Conservation (phyloP, 2,797 vertebrate genomes). For the Pseudochirops corinnae region DNA sequence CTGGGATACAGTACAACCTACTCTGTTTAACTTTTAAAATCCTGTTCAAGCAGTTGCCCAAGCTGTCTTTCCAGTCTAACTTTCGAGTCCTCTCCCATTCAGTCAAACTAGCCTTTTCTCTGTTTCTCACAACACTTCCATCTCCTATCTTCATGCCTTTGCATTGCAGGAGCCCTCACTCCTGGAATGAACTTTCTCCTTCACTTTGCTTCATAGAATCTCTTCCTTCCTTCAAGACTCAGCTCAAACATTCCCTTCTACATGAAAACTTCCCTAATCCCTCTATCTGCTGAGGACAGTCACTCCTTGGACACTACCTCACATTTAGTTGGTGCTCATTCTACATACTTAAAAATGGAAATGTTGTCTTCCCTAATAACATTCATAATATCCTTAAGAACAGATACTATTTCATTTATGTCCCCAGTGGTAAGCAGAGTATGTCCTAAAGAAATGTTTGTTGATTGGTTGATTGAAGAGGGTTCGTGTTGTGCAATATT, state of each 20-base stretch:
- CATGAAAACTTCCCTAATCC: neutral
- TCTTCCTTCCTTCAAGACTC: neutral
- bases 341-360: neutral
- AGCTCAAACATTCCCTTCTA: neutral
- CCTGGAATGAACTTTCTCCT: neutral
- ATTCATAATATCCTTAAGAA: neutral
- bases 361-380: neutral
- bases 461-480: neutral
- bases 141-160: neutral
- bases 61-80: neutral
- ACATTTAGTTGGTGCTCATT: neutral
- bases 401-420: neutral
- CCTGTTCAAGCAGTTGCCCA: neutral
- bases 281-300: neutral
- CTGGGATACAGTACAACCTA: neutral
- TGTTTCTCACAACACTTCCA: neutral
- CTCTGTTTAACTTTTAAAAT: neutral
- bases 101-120: neutral
- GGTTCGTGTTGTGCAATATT: neutral
- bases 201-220: neutral
- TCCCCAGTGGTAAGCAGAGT: neutral
- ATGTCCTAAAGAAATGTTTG: neutral
- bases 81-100: neutral
- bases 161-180: neutral
- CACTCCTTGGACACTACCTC: neutral